Base-by-base conservation (phyloP, 2,888 invertebrate genomes). In the Rhamnusium bicolor region DNA sequence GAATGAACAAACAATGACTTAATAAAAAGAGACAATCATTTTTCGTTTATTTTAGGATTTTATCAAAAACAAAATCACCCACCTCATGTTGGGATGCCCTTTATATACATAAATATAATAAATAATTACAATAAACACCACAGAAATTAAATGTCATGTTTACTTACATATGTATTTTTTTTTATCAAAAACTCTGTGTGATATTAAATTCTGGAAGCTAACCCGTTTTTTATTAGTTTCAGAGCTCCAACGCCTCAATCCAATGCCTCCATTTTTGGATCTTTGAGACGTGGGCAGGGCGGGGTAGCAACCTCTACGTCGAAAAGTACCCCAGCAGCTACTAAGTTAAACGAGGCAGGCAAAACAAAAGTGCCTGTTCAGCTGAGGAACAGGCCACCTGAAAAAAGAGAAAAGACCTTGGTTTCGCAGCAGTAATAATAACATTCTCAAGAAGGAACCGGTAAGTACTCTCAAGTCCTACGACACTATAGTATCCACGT, bases 331-430 rank as follows among this genome's bases (percentile, higher is more conserved):
- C 12, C 65, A 19, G 12, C 53, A 14, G 14, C 53, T 19, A 14
- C 46, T 3, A 67, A 21, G 21, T 1, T n/a, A 10, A 56, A 67
- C 16, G 46, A 67, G 7, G 56, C 10, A 40, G 21, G 60, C 6
- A 70, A 56, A 40, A 27, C 19, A 3, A 66, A 51, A 27, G 51
- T 16, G 16, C 21, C 29, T 12, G 24, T 29, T 12, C 65, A 66
- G 19, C 46, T 62, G 21, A 70, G 71, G 21, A 70, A 73, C 19
- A 70, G 56, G 19, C 67, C 67, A 3, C 67, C 67, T 10, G 71
- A 69, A 14, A n/a, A 72, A 71, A 32, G 73, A 72, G 21, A 73
- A 58, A 51, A 76, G 56, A 19, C 67, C 69, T 8, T 77, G 77
- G 77, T 74, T 74, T 18, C 60, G 71, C 24, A 66, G 58, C 29